phyloP scores from a whole-genome alignment of 2,888 invertebrate species.

The Mactromeris polynyma region DNA sequence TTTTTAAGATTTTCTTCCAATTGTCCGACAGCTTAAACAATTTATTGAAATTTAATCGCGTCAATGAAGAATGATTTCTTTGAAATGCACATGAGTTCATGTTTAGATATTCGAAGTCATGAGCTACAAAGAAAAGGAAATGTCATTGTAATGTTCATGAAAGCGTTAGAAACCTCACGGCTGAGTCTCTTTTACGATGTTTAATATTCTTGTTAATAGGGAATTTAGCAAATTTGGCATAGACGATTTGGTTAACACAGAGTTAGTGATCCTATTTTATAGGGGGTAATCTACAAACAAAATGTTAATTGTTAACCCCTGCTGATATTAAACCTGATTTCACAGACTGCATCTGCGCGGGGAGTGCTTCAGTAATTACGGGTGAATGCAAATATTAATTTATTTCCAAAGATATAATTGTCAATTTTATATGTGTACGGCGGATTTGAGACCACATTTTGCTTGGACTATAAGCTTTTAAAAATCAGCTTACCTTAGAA shows the following conservation, averaged over 20 bases:
- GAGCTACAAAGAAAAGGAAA: constrained; percentile 48
- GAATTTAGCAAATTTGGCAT: constrained; percentile 38
- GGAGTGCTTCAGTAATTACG: not conserved
- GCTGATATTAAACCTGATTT: not conserved
- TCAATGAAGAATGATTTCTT: constrained; percentile 61
- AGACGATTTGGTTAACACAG: constrained; percentile 32
- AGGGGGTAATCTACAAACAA: constrained; percentile 13
- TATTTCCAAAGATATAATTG: not conserved
- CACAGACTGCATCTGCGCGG: not conserved
- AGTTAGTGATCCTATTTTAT: constrained; percentile 29
- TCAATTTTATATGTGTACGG: not conserved
- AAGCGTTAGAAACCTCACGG: constrained; percentile 32
- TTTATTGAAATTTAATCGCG: constrained; percentile 66
- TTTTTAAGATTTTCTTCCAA: constrained; percentile 32
- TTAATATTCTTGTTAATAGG: constrained; percentile 55
- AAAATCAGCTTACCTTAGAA: too few species aligned
- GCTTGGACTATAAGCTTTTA: too few species aligned
- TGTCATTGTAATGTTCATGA: constrained; percentile 50
- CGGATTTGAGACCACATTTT: too few species aligned
- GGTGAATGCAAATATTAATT: not conserved
- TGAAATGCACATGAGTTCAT: constrained; percentile 65
- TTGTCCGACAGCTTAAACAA: constrained; percentile 59
- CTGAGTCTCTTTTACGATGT: constrained; percentile 39
- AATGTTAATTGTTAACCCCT: constrained; percentile 16
- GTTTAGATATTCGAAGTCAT: constrained; percentile 66